phyloP scores from a whole-genome alignment of 2,888 invertebrate species.

The Scrobipalpa atriplicella region DNA sequence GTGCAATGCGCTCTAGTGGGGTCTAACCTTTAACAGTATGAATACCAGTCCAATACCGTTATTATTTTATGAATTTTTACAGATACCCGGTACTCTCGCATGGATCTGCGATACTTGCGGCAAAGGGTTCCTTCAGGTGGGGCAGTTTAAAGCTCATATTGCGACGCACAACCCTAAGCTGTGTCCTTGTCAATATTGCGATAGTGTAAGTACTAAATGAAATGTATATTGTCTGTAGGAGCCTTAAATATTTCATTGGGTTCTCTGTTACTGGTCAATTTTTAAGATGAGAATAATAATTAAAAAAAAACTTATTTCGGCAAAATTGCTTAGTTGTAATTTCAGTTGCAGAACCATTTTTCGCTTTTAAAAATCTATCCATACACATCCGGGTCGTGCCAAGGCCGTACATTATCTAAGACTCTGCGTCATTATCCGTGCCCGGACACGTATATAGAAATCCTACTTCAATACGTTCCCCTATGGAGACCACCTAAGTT shows the following conservation, averaged over 20 bases:
- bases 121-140: conserved; percentile 53
- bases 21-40: no score
- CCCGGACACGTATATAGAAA: no score
- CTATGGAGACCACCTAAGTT: no score
- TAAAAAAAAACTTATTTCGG: neutral
- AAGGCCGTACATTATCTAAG: no score
- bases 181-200: conserved; percentile 67
- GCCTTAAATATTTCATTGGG: neutral
- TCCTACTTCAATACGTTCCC: no score
- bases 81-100: conserved; percentile 40
- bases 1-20: no score
- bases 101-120: conserved; percentile 73
- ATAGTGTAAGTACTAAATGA: conserved; percentile 48
- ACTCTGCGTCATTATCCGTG: no score
- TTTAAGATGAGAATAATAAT: no score
- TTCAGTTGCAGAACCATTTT: no score
- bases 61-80: neutral
- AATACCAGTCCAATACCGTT: neutral
- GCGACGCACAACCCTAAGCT: conserved; percentile 56
- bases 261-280: no score
- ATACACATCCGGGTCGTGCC: no score
- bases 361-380: no score
- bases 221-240: neutral
- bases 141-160: conserved; percentile 59
- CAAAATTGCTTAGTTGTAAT: neutral